phyloP scores from a whole-genome alignment of 2,888 invertebrate genomes.

The Chalcis sispes region DNA sequence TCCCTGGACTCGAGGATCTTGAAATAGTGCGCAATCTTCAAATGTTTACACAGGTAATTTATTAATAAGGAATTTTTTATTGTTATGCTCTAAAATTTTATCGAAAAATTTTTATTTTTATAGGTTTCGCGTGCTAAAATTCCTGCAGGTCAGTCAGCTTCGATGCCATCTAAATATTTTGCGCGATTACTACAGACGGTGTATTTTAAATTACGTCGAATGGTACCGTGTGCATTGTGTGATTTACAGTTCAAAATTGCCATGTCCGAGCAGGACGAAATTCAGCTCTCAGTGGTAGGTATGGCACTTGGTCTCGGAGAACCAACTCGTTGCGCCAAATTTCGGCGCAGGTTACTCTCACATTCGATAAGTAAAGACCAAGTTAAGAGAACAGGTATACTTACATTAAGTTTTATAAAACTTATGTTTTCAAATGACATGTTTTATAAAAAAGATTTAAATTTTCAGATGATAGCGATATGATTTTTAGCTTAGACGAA shows the following conservation, averaged over 20 bases:
- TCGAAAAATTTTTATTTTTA: background rate
- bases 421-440: conserved; percentile 28
- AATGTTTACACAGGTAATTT: conserved; percentile 89
- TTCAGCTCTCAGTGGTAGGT: conserved; percentile 84
- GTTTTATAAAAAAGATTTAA: conserved; percentile 1
- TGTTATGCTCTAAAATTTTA: background rate
- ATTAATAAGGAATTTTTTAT: background rate
- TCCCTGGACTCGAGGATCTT: conserved; percentile 84
- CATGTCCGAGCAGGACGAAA: conserved; percentile 90
- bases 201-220: conserved; percentile 91
- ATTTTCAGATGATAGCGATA: conserved; percentile 80
- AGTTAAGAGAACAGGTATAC: conserved; percentile 65
- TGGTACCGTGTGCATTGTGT: conserved; percentile 91
- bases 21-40: conserved; percentile 84
- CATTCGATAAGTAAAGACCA: conserved; percentile 70
- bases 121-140: conserved; percentile 80
- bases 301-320: conserved; percentile 87
- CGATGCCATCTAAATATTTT: conserved; percentile 78
- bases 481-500: conserved; percentile 91
- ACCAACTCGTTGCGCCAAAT: conserved; percentile 77
- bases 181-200: conserved; percentile 81
- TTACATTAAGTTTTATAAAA: background rate
- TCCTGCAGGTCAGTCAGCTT: conserved; percentile 76
- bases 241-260: conserved; percentile 89
- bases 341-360: conserved; percentile 74